Conservation (phyloP, 2,113 vertebrate genomes). For the Varanus komodoensis region DNA sequence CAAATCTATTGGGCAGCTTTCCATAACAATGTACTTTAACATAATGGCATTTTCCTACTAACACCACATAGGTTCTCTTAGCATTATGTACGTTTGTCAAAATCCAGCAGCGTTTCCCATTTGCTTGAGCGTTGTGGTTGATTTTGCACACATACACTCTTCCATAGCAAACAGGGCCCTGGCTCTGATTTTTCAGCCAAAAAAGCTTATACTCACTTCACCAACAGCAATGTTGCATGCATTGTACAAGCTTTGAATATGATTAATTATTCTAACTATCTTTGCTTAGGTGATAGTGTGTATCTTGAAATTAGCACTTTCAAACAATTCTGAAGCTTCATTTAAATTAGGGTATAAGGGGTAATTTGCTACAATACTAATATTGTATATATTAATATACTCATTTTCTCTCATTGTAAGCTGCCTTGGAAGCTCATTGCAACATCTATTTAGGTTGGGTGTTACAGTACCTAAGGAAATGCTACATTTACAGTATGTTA, state of each 20-base stretch:
- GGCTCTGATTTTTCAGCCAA: not conserved
- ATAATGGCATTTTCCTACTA: not conserved
- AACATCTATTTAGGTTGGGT: not conserved
- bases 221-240: not conserved
- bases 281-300: constrained; percentile 65
- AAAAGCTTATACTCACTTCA: not conserved
- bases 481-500: constrained; percentile 24
- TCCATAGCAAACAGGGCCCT: not conserved
- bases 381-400: not conserved
- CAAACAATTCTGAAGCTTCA: not conserved
- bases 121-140: not conserved
- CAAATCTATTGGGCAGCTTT: not conserved
- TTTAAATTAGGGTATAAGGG: not conserved
- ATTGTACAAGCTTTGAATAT: not conserved
- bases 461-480: constrained; percentile 15
- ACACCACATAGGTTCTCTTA: constrained; percentile 35
- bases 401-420: not conserved
- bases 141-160: not conserved
- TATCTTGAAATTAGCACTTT: constrained; percentile 24
- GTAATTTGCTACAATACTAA: not conserved
- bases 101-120: not conserved
- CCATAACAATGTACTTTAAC: constrained; percentile 21
- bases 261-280: constrained; percentile 28
- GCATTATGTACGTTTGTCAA: constrained; percentile 2
- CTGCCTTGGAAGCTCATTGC: not conserved